A percentile compares a stretch with the other conserved stretches of the same genome.
Evolutionary conservation across 53 echinoderm and acorn worm genomes (phyloP).

Genomic region (Henricia sp.): DNA sequence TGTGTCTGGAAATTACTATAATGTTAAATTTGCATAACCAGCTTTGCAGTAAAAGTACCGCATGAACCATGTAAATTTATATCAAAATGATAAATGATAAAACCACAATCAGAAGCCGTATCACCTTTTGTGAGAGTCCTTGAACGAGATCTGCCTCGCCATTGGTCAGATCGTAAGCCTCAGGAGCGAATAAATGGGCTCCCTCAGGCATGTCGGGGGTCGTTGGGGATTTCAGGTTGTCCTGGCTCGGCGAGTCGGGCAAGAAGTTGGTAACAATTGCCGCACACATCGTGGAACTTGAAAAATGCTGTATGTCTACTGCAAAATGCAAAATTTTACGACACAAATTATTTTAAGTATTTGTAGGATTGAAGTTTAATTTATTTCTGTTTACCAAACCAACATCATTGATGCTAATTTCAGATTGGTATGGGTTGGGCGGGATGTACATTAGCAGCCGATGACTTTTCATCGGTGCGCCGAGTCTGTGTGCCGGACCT

Average conservation of each 20-base stretch:
- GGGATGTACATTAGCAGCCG: too few species aligned
- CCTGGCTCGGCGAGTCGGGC: slow-evolving; percentile 77
- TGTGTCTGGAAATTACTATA: too few species aligned
- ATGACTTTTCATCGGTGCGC: too few species aligned
- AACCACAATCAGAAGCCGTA: too few species aligned
- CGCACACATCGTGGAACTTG: slow-evolving; percentile 52
- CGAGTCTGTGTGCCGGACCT: too few species aligned
- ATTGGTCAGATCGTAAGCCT: slow-evolving; percentile 68
- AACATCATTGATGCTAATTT: too few species aligned
- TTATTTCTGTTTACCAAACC: not conserved
- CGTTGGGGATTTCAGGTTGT: slow-evolving; percentile 82
- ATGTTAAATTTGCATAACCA: too few species aligned
- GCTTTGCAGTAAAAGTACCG: too few species aligned
- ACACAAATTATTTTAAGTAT: not conserved
- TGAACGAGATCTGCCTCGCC: slow-evolving; percentile 70
- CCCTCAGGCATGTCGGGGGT: slow-evolving; percentile 92
- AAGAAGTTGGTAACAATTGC: slow-evolving; percentile 88
- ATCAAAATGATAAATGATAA: too few species aligned
- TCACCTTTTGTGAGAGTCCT: slow-evolving; percentile 82
- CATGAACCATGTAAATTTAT: too few species aligned
- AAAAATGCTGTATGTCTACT: not conserved
- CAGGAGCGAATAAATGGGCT: slow-evolving; percentile 87
- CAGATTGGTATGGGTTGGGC: too few species aligned
- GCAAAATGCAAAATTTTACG: not conserved
- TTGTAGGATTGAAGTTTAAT: not conserved